Evolutionary conservation across 2,113 vertebrate genomes (phyloP).

Genomic region (Plecotus auritus): DNA sequence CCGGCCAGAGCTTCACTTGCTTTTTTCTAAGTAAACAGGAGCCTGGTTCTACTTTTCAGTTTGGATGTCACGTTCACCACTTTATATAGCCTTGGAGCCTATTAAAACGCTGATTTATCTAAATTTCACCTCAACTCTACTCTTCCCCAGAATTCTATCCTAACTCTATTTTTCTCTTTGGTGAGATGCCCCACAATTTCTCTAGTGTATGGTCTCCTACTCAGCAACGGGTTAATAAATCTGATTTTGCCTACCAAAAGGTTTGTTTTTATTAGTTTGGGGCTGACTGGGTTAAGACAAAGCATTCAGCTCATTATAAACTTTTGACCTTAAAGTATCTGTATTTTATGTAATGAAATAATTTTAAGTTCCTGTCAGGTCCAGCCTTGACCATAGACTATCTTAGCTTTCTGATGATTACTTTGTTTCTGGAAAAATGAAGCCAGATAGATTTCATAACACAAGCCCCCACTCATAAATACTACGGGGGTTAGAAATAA

Average conservation of each 20-base stretch:
- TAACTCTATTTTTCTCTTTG: background rate
- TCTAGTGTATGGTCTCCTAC: background rate
- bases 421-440: background rate
- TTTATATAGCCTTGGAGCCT: background rate
- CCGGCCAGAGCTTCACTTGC: background rate
- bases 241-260: background rate
- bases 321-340: background rate
- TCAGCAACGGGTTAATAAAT: background rate
- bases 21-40: background rate
- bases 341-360: slow-evolving; percentile 28
- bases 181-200: background rate
- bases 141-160: background rate
- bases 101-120: background rate
- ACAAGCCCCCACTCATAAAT: background rate
- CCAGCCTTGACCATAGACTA: background rate
- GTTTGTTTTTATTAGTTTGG: background rate
- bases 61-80: background rate
- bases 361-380: background rate
- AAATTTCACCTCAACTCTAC: background rate
- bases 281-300: background rate
- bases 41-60: background rate
- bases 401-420: background rate
- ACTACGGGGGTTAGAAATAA: background rate
- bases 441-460: background rate
- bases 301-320: background rate